Evolutionary conservation across 2,113 vertebrate genomes (phyloP), one percentile per base, ranked within the genome.

Genomic region (Aythya baeri): DNA sequence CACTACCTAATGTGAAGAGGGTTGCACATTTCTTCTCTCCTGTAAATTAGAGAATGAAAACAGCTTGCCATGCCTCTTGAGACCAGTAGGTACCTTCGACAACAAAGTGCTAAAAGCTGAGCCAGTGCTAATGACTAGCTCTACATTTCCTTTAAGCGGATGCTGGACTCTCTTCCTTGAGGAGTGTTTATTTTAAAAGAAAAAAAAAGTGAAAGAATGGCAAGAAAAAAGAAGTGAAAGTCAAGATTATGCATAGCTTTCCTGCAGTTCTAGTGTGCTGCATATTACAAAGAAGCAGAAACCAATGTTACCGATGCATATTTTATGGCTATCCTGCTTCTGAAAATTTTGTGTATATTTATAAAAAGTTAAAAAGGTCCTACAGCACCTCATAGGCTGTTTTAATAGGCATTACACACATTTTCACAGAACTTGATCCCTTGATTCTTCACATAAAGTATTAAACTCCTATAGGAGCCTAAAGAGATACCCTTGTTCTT

Each of bases 51-150:
- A 87, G 73, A 23, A 46, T 11, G 80, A 27, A 50, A 93, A 92
- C 76, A 93, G 88, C 86, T 70, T 55, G 52, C 65, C 54, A 66
- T 6, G 9, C 44, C 96, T 62, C 83, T 50, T 52, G 95, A 86
- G 90, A 70, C 38, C 80, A 62, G 83, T 26, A 76, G 93, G 86
- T 50, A 50, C 83, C 92, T 86, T 82, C 54, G 89, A 65, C 70
- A 89, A 85, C 92, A 16, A 82, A 32, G 86, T 94, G 95, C 93
- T 96, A 95, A 97, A 93, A 97, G 96, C 95, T 74, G 52, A 74
- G 86, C 63, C 87, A 34, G 78, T 59, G 68, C 82, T 96, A 88
- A 92, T 83, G 84, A 89, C 90, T 73, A 20, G 11, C 82, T 73
- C 91, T 43, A 17, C 11, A 26, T 76, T 74, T 65, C 55, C 82